Conservation (phyloP, 2,113 vertebrate genomes). For the Bostrychus sinensis region DNA sequence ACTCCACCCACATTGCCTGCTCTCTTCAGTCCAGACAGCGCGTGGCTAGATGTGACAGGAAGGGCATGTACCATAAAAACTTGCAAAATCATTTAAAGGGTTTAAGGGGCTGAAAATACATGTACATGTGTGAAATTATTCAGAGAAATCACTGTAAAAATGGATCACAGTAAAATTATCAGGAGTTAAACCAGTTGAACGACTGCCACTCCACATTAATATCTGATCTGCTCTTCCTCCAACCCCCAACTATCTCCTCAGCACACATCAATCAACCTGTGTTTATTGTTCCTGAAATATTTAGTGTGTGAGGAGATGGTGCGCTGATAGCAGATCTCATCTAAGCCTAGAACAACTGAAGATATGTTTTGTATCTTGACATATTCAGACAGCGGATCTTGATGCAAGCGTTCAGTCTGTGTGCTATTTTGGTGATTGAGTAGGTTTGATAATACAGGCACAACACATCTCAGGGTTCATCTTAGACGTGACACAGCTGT, state of each 20-base stretch:
- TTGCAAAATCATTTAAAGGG: too few relatives aligned
- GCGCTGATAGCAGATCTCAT: conserved; percentile 50
- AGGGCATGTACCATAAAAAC: too few relatives aligned
- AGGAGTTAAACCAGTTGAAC: too few relatives aligned
- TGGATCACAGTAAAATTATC: too few relatives aligned
- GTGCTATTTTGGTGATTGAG: conserved; percentile 17
- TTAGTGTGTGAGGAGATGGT: conserved; percentile 52
- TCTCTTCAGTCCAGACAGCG: too few relatives aligned
- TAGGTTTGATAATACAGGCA: conserved; percentile 12
- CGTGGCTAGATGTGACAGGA: too few relatives aligned
- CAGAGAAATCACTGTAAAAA: too few relatives aligned
- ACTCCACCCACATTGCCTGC: too few relatives aligned
- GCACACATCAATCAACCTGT: conserved; percentile 57
- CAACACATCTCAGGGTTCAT: conserved; percentile 23
- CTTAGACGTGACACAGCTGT: conserved; percentile 33
- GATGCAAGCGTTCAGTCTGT: conserved; percentile 11
- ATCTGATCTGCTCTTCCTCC: conserved; percentile 11
- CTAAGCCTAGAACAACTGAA: conserved; percentile 43
- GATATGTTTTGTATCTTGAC: conserved; percentile 9
- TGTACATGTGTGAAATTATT: too few relatives aligned
- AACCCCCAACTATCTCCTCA: conserved; percentile 34
- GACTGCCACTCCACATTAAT: neutral
- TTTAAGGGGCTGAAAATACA: too few relatives aligned
- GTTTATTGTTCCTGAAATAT: conserved; percentile 76
- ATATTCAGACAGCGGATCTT: conserved; percentile 33